phyloP scores from a whole-genome alignment of 2,113 vertebrate genomes.

The Echinops telfairi region DNA sequence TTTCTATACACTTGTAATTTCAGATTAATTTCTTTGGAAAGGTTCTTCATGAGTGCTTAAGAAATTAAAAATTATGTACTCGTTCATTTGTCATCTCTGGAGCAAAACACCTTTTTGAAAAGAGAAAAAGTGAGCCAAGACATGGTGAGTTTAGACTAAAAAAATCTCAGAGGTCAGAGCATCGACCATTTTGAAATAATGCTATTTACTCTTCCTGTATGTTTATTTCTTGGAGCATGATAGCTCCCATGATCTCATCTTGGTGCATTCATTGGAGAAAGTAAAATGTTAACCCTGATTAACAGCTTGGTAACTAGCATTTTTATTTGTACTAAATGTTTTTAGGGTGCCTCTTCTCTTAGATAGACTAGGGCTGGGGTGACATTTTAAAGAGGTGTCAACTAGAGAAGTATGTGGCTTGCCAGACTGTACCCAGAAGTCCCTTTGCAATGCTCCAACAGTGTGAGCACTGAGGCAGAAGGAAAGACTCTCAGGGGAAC shows the following conservation, averaged over 20 bases:
- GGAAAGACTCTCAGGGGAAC: neutral
- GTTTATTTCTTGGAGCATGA: neutral
- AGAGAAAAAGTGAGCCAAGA: neutral
- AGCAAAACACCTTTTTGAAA: neutral
- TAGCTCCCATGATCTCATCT: neutral
- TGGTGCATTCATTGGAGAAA: neutral
- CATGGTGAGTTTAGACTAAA: neutral
- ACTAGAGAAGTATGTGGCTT: neutral
- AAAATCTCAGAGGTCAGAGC: neutral
- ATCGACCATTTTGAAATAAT: neutral
- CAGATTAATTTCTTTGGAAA: neutral
- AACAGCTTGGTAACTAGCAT: neutral
- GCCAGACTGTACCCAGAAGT: neutral
- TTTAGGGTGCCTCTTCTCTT: neutral
- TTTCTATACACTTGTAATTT: slow-evolving; percentile 24
- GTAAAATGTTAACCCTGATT: neutral
- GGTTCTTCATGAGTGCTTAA: slow-evolving; percentile 2
- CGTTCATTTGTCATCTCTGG: neutral
- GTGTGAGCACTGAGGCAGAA: neutral
- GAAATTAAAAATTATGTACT: slow-evolving; percentile 9
- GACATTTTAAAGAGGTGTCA: slow-evolving; percentile 13
- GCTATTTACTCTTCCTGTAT: neutral
- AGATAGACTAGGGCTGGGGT: neutral
- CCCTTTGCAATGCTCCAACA: neutral
- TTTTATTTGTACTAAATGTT: neutral